Base-by-base conservation (phyloP, 2,888 invertebrate genomes). In the Drosophila diplacantha region DNA sequence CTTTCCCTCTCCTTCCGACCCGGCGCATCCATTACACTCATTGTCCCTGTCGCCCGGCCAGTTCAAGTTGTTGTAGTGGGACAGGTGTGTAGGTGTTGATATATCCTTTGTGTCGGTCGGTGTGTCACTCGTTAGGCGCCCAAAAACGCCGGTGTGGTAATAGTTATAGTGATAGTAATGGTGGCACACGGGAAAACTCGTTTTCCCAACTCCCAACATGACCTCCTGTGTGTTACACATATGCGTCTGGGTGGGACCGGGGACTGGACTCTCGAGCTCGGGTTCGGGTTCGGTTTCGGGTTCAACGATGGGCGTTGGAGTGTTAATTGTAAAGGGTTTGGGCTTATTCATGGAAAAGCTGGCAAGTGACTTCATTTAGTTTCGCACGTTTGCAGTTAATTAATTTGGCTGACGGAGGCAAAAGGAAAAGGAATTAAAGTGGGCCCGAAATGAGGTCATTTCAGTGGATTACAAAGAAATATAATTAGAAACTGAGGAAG, bases 331-430 rank as follows among this genome's bases (percentile, higher is more conserved):
- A 60, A 66, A 62, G 69, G 60, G 65, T 54, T 70, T 46, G 46
- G 35, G 39, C 8, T n/a, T 46, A 44, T 35, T 38, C 51, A n/a
- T 32, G 72, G 62, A 14, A 47, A 29, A 29, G 26, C 44, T 11
- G 22, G 32, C 35, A 75, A 79, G 79, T 73, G 80, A 65, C 77
- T 79, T 76, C 41, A 80, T 76, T 76, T 74, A 65, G 72, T 46
- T 72, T 69, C 64, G 58, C 82, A 79, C 80, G 69, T 76, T 78
- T 65, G 55, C 80, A 68, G 77, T 72, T 74, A 78, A 78, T 78
- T 78, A 80, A 82, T 80, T 74, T 71, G 59, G 61, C 39, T 57
- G 55, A 14, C 29, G 24, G 12, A 53, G 24, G 14, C 9, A 37
- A 32, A 16, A 7, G 22, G 14, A 24, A 38, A 16, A 37, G 29